phyloP scores from a whole-genome alignment of 2,113 vertebrate species.

The Neotoma lepida region DNA sequence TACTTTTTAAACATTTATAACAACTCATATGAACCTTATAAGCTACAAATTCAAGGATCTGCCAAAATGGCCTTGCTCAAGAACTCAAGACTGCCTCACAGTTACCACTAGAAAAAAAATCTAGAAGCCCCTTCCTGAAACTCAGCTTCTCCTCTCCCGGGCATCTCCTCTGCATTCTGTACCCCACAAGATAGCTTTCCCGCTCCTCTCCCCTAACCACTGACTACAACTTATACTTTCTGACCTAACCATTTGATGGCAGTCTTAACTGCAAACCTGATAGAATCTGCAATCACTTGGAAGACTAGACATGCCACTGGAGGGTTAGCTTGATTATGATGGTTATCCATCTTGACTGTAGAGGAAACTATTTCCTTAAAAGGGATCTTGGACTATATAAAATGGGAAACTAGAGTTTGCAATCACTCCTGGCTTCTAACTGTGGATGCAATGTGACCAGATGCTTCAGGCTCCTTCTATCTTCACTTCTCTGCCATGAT shows the following conservation, averaged over 20 bases:
- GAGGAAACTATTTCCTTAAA: neutral
- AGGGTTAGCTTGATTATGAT: neutral
- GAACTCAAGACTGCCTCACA: neutral
- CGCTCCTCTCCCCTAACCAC: neutral
- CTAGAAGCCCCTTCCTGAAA: neutral
- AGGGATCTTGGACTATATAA: neutral
- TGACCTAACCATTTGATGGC: neutral
- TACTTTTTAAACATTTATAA: neutral
- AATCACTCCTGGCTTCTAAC: neutral
- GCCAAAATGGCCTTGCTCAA: neutral
- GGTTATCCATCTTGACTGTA: neutral
- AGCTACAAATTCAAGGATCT: neutral
- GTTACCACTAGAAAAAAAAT: conserved; percentile 15
- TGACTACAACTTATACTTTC: neutral
- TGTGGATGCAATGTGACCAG: neutral
- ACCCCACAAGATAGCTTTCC: neutral
- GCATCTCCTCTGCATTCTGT: neutral
- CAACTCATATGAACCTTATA: neutral
- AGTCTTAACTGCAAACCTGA: neutral
- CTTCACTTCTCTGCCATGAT: neutral
- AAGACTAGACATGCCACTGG: neutral
- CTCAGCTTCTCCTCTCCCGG: neutral
- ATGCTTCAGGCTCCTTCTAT: neutral
- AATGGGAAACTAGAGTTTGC: neutral
- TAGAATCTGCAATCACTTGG: neutral